Evolutionary conservation across 2,113 vertebrate genomes (phyloP), one percentile per base, ranked within the genome.

Genomic region (Hippopotamus amphibius): DNA sequence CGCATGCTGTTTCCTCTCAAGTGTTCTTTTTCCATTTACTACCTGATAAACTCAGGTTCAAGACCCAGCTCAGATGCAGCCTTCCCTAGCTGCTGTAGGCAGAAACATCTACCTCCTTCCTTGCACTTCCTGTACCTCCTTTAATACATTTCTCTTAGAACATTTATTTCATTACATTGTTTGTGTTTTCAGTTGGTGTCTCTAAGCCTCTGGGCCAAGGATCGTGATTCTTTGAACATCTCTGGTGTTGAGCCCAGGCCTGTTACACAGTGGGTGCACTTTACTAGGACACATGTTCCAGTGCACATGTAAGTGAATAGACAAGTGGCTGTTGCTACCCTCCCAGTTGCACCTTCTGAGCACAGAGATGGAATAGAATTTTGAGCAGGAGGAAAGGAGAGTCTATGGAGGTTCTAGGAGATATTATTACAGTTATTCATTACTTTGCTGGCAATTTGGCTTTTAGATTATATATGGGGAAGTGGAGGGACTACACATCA

Each of bases 151-250:
- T 30, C 10, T 33, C 12, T 30, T 11, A 50, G 43, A 74, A 53
- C 19, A 7, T 7, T 72, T 33, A 19, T 30, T 55, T 65, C 11
- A 1, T 43, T 16, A 21, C 13, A 22, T 48, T 11, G 5, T 19
- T 16, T 65, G 16, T 82, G 30, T 76, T 87, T 63, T 50, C 53
- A 11, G 9, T 14, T 68, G 30, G 33, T 84, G 37, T 90, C 81
- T 76, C 43, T 74, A 7, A 57, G 66, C 30, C 48, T 16, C 66
- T n/a, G 24, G 46, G 21, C 33, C 48, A 30, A 30, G 69, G 28
- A 7, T 33, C 1, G 1, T 12, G 46, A 0, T n/a, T 43, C 65
- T 57, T 46, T 5, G 41, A 48, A 28, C 24, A 0, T n/a, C 24
- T 59, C 41, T 76, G 13, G 37, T 13, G 5, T 17, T 10, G 41